Evolutionary conservation across 1,140 invertebrate genomes (phyloP), one percentile per base, ranked within the genome.

Genomic region (Sesamia nonagrioides): DNA sequence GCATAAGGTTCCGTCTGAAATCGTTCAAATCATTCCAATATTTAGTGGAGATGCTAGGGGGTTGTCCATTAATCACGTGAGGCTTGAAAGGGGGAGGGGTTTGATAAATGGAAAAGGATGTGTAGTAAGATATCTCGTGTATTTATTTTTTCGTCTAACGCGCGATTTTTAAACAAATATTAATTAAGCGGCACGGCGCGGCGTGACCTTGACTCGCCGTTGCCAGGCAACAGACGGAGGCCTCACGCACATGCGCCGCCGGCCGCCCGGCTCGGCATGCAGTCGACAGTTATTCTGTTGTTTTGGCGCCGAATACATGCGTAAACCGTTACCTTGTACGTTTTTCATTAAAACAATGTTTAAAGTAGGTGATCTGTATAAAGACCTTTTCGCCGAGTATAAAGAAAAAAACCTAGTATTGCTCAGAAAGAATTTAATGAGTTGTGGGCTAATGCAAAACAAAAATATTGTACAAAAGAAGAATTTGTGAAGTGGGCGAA

Each of bases 311-410:
- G 74, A 77, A 77, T 77, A 68, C 60, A 80, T 61, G 74, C 79
- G 73, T 76, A 76, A 80, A 80, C 35, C 27, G 52, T 80, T 37
- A 61, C 60, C 60, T 61, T 13, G 60, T 15, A 61, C 60, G 60
- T 61, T 61, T 61, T 61, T 2, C 1, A 61, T 61, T 61, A 61
- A 61, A 37, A 61, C 33, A 61, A 80, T 82, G 77, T 82, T 35
- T 82, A 82, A 82, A 82, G 7, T 79, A 75, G 80, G 77, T 76
- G 80, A 78, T 79, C 63, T 79, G 72, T 82, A 82, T 82, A 79
- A 76, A 79, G 77, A 79, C 60, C 77, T 82, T 17, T 82, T 82
- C 17, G 54, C 77, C 13, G 72, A 82, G 66, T 82, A 82, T 76
- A 78, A 82, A 45, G 72, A 71, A 82, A 82, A 82, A 82, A 82